phyloP scores from a whole-genome alignment of 2,888 invertebrate species.

The Lymantria dispar region DNA sequence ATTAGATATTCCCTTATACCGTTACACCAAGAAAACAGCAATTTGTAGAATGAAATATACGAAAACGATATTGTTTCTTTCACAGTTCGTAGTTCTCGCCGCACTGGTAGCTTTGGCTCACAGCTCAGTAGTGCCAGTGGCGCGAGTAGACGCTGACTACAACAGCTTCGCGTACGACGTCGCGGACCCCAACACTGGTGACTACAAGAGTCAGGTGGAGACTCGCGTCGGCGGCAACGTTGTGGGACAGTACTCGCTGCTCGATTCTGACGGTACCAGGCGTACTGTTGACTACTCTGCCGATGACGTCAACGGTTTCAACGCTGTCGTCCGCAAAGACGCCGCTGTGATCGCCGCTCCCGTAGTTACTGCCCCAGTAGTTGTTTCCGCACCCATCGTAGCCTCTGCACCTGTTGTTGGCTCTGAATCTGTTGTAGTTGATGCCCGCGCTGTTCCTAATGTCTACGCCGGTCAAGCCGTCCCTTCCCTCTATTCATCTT shows the following conservation, averaged over 20 bases:
- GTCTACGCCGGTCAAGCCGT: constrained; percentile 1
- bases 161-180: constrained; percentile 81
- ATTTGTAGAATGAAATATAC: too few species aligned
- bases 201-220: constrained; percentile 82
- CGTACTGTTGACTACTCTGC: constrained; percentile 82
- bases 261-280: constrained; percentile 80
- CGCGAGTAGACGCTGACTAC: constrained; percentile 74
- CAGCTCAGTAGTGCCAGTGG: constrained; percentile 75
- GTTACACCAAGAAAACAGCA: too few species aligned
- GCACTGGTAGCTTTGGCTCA: constrained; percentile 66
- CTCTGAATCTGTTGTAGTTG: constrained; percentile 2
- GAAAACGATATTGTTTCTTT: neutral
- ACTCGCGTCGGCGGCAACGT: constrained; percentile 78
- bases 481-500: neutral
- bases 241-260: constrained; percentile 80
- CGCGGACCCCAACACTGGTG: constrained; percentile 81
- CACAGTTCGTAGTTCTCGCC: constrained; percentile 67
- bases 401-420: constrained; percentile 26
- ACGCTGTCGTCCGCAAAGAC: constrained; percentile 81
- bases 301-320: constrained; percentile 81
- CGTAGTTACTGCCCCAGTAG: constrained; percentile 47
- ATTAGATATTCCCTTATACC: too few species aligned
- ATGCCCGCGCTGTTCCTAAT: constrained; percentile 8
- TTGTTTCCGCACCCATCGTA: constrained; percentile 39
- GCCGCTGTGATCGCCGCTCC: constrained; percentile 61